Evolutionary conservation across 2,113 vertebrate species (phyloP), one percentile per base, ranked within the genome.

Genomic region (Phyllopteryx taeniolatus): DNA sequence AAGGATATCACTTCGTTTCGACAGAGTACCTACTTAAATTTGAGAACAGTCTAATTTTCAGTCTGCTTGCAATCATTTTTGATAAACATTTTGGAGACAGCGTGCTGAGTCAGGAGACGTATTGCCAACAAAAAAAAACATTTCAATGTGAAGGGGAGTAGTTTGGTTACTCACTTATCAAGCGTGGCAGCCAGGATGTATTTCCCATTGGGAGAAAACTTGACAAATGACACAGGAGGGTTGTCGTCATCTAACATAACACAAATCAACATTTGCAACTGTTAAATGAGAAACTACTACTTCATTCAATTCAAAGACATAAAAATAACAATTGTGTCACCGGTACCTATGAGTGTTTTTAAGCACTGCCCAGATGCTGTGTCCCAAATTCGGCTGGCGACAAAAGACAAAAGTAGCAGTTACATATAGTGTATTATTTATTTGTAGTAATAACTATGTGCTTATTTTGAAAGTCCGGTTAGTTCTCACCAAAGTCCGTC

Each of bases 201-300:
- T 90, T 99, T 99, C 82, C 98, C 98, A 0, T 99, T 99, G 11
- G 98, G 98, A 13, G 98, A 99, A 84, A 99, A 99, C 80, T 99
- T 99, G 83, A 99, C 98, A 44, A 99, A 99, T 1, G 98, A 99
- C 86, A 99, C 98, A 0, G 98, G 98, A 3, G 98, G 98, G 84
- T 99, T 99, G 91, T 99, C 98, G 10, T 99, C 98, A 78, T 99
- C 98, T 99, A 67, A 13, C 0, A 75, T 42, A 15, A 14, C 19
- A 57, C 33, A 27, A 22, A 31, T 44, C 44, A 47, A 61, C 7
- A 9, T 35, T 35, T 61, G 15, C 7, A 7, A 13, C 31, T 9
- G 35, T 17, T 6, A 39, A 39, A 12, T 35, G 59, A 35, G n/a
- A 14, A 22, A n/a, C 20, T 12, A 7, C 59, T 7, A 19, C 19